Evolutionary conservation across 2,797 vertebrate genomes (phyloP).

Genomic region (Chloroceryle amazona): DNA sequence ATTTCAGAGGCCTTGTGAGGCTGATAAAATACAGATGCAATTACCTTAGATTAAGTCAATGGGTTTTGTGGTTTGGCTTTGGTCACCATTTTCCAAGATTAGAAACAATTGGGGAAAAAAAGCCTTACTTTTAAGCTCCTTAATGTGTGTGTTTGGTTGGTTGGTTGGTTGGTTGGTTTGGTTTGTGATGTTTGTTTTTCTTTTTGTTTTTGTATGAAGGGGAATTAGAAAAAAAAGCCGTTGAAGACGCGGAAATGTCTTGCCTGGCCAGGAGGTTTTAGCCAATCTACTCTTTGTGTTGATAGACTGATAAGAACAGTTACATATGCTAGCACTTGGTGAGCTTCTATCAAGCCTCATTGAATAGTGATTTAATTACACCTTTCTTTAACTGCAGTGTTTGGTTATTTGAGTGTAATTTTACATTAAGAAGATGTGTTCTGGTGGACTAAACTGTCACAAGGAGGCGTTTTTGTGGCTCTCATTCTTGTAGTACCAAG

Average conservation of each 20-base stretch:
- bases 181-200: too few relatives aligned
- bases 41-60: not conserved
- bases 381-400: not conserved
- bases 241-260: not conserved
- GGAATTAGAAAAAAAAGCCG: not conserved
- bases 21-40: not conserved
- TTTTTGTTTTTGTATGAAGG: not conserved
- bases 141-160: not conserved
- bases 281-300: not conserved
- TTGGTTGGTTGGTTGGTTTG: too few relatives aligned
- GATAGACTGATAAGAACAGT: not conserved
- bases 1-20: not conserved
- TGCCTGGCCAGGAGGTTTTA: not conserved
- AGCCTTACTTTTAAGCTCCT: not conserved
- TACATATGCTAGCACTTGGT: not conserved
- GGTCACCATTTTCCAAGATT: not conserved
- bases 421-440: not conserved
- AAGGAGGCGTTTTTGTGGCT: not conserved
- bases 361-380: not conserved
- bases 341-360: not conserved
- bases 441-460: not conserved
- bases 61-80: conserved; percentile 30
- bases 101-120: not conserved
- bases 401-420: not conserved
- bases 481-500: not conserved